These are phyloP conservation scores for Notolabrus celidotus DNA, from an alignment of 2,797 vertebrate species.

Conservation along the genomic window DNA sequence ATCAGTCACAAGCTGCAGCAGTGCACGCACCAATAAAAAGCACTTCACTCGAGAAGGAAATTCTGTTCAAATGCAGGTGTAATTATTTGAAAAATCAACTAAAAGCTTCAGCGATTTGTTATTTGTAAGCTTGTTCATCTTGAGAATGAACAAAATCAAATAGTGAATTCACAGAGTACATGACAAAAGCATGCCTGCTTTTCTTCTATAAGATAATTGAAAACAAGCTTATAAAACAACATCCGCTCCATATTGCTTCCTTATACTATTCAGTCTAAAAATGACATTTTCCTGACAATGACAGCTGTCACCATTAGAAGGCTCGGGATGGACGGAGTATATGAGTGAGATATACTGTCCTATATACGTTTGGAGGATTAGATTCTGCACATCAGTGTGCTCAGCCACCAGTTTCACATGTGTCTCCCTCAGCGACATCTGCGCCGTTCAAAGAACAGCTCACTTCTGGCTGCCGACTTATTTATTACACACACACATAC, in stretches of 20 bases:
- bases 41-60: conserved; percentile 41
- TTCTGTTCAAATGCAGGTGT: conserved; percentile 42
- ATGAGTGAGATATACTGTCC: conserved; percentile 6
- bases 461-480: conserved; percentile 54
- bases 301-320: background rate
- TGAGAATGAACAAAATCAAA: conserved; percentile 25
- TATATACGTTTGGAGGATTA: conserved; percentile 26
- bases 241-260: background rate
- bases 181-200: background rate
- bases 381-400: conserved; percentile 39
- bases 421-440: conserved; percentile 58
- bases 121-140: background rate
- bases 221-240: conserved; percentile 21
- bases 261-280: background rate
- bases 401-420: conserved; percentile 59
- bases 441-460: conserved; percentile 52
- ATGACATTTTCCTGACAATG: conserved; percentile 7
- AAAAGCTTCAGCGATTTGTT: conserved; percentile 18
- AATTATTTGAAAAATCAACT: conserved; percentile 51
- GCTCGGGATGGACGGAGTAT: conserved; percentile 8
- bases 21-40: conserved; percentile 25
- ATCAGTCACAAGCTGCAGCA: conserved; percentile 53
- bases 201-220: background rate
- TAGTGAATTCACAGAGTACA: conserved; percentile 1
- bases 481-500: conserved; percentile 58